These are phyloP conservation scores for Mesorhabditis sp. DNA, from an alignment of 2,888 invertebrate genomes.

Conservation along the genomic window DNA sequence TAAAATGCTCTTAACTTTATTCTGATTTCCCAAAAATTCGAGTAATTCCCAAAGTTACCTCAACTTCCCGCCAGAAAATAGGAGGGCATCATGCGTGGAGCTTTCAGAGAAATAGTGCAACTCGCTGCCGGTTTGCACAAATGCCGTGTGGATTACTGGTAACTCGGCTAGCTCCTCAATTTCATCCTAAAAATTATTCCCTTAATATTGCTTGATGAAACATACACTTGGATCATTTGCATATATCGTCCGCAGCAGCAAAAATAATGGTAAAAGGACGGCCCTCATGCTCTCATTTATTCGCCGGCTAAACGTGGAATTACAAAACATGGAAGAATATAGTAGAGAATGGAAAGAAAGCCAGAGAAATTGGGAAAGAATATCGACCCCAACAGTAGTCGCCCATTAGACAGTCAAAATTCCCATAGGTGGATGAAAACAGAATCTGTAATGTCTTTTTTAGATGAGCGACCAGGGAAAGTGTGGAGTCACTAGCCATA, in stretches of 20 bases:
- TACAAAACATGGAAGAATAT: too few species aligned
- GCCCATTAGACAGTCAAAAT: too few species aligned
- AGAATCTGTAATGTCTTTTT: too few species aligned
- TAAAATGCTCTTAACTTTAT: background rate
- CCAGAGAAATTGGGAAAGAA: too few species aligned
- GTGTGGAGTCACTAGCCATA: too few species aligned
- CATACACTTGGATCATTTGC: background rate
- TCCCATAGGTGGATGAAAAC: too few species aligned
- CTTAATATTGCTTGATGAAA: background rate
- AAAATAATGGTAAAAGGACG: background rate
- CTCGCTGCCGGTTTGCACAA: slow-evolving; percentile 72
- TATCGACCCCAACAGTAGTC: too few species aligned
- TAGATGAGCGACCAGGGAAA: too few species aligned
- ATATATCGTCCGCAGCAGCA: background rate
- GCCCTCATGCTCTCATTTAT: background rate
- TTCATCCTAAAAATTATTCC: background rate
- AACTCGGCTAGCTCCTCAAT: slow-evolving; percentile 21
- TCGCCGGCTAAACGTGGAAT: too few species aligned
- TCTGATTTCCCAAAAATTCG: background rate
- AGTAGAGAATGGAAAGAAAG: too few species aligned
- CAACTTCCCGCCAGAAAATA: slow-evolving; percentile 15
- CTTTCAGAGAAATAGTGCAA: slow-evolving; percentile 69
- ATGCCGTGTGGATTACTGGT: slow-evolving; percentile 65
- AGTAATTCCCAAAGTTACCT: too few species aligned
- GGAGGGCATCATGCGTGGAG: slow-evolving; percentile 14